These are phyloP conservation scores for Caradrina kadenii DNA, from an alignment of 2,888 invertebrate species.

Conservation along the genomic window DNA sequence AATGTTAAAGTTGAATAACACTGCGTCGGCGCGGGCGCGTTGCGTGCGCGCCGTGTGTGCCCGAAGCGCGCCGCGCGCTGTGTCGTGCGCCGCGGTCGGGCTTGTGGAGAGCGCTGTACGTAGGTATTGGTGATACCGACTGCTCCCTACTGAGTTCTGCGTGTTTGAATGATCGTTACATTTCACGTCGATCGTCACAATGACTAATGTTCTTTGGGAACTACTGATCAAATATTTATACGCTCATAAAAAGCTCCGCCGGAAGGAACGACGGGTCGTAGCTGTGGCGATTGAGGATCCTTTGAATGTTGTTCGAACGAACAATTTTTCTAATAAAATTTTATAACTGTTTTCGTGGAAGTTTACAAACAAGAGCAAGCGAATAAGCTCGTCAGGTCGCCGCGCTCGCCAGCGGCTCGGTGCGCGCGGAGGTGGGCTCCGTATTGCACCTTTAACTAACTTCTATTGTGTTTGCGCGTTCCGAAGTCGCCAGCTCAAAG, in stretches of 20 bases:
- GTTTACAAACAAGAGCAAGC: slow-evolving; percentile 50
- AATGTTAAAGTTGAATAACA: slow-evolving; percentile 90
- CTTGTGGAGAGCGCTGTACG: slow-evolving; percentile 67
- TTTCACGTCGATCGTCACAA: slow-evolving; percentile 36
- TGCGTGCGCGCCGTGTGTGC: slow-evolving; percentile 52
- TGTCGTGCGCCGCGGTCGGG: slow-evolving; percentile 54
- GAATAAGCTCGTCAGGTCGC: slow-evolving; percentile 40
- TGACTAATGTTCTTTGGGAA: slow-evolving; percentile 28
- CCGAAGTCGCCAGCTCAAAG: slow-evolving; percentile 49
- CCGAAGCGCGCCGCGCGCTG: too few species aligned
- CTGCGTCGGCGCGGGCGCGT: slow-evolving; percentile 59
- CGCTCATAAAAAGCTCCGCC: slow-evolving; percentile 21
- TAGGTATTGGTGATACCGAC: slow-evolving; percentile 57
- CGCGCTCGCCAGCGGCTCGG: not conserved
- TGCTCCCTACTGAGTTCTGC: slow-evolving; percentile 50
- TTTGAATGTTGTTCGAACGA: slow-evolving; percentile 10
- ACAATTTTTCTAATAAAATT: slow-evolving; percentile 35
- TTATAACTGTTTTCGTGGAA: slow-evolving; percentile 11
- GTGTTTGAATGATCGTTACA: slow-evolving; percentile 47
- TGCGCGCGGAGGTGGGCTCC: slow-evolving; percentile 15
- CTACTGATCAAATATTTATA: slow-evolving; percentile 26
- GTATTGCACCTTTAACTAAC: slow-evolving; percentile 71
- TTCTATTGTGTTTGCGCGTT: slow-evolving; percentile 71
- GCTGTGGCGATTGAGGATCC: not conserved
- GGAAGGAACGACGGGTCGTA: not conserved